phyloP scores from a whole-genome alignment of 2,113 vertebrate genomes.

The Leucopternis melanops region DNA sequence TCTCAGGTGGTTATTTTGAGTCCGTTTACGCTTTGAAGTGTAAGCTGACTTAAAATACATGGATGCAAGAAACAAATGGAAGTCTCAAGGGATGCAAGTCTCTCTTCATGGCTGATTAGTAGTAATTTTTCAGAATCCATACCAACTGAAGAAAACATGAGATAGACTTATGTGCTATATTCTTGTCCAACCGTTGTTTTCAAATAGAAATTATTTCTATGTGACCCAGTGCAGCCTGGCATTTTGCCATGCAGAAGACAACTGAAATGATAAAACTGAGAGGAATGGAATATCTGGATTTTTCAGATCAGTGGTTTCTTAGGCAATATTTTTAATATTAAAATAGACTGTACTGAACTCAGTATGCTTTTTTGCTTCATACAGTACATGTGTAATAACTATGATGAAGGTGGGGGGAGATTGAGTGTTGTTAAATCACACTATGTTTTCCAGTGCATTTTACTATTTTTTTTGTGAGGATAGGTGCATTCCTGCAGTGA shows the following conservation, averaged over 20 bases:
- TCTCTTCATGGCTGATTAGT: not conserved
- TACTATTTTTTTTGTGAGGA: not conserved
- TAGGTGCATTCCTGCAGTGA: accelerated
- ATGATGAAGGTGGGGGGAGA: not conserved
- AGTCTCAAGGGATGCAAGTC: not conserved
- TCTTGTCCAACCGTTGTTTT: not conserved
- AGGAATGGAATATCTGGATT: not conserved
- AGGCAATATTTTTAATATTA: not conserved
- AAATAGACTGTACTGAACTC: not conserved
- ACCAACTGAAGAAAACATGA: not conserved
- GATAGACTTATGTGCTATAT: not conserved
- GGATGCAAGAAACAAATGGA: not conserved
- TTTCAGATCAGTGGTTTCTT: not conserved
- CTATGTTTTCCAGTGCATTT: not conserved
- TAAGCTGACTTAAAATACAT: not conserved
- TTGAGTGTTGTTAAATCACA: not conserved
- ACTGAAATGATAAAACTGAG: not conserved
- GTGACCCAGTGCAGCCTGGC: not conserved
- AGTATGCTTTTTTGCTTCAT: not conserved
- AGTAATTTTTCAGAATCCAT: not conserved
- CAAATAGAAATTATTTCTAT: not conserved
- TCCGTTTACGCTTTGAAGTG: not conserved
- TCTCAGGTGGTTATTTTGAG: not conserved
- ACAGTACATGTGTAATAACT: not conserved
- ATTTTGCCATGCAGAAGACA: not conserved